Conservation (phyloP, 2,797 vertebrate species). For the Sternotherus odoratus region DNA sequence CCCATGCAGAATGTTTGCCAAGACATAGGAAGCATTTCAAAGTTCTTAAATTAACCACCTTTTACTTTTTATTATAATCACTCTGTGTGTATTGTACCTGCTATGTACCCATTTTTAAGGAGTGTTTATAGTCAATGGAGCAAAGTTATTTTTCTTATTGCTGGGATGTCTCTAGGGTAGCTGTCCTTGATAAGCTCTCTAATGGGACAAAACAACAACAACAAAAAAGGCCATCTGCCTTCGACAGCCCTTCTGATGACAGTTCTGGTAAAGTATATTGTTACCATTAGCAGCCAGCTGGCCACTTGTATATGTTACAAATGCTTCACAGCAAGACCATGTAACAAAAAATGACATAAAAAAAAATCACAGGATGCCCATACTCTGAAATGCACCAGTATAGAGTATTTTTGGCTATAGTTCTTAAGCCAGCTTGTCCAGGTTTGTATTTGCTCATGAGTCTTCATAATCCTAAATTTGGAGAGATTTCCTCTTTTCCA, state of each 20-base stretch:
- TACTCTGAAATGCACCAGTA: constrained; percentile 57
- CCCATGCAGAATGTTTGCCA: constrained; percentile 14
- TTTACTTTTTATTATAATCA: background rate
- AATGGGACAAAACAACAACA: background rate
- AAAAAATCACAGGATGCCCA: constrained; percentile 24
- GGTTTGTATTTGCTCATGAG: constrained; percentile 64
- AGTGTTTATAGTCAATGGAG: constrained; percentile 51
- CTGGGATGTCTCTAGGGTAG: constrained; percentile 6
- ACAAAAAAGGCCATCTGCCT: constrained; percentile 76
- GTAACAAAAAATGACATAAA: constrained; percentile 60
- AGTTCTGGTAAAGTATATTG: constrained; percentile 62
- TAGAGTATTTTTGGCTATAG: constrained; percentile 41
- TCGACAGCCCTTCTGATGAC: constrained; percentile 46
- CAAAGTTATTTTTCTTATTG: constrained; percentile 36
- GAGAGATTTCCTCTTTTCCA: constrained; percentile 68
- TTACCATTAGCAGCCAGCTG: constrained; percentile 71
- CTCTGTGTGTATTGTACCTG: background rate
- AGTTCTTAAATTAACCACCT: background rate
- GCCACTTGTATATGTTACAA: constrained; percentile 69
- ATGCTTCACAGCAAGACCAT: constrained; percentile 64
- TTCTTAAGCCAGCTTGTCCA: constrained; percentile 57
- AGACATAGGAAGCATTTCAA: background rate
- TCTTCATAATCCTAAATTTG: constrained; percentile 61
- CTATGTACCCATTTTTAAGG: constrained; percentile 46
- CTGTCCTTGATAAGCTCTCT: constrained; percentile 57